Evolutionary conservation across 1,140 invertebrate species (phyloP).

Genomic region (Neomicropteryx cornuta): DNA sequence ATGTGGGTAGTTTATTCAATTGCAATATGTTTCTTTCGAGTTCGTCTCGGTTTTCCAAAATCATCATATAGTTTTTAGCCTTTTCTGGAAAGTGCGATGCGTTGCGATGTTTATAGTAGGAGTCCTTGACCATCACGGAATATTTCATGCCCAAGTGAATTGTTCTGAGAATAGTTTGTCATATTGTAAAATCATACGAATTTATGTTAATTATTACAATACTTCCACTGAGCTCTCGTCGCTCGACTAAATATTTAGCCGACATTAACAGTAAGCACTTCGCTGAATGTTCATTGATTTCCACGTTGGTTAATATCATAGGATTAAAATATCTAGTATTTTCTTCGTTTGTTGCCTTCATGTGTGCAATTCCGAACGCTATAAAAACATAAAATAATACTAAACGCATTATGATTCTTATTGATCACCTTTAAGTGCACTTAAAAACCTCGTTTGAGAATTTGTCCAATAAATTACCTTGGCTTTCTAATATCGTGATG

Average conservation of each 20-base stretch:
- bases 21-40: conserved; percentile 28
- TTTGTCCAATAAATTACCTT: no score
- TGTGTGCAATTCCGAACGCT: no score
- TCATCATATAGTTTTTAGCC: conserved; percentile 40
- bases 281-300: no score
- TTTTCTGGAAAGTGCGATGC: conserved; percentile 40
- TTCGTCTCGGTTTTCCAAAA: conserved; percentile 34
- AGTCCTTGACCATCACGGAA: conserved; percentile 39
- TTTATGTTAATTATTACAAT: conserved; percentile 36
- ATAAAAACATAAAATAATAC: no score
- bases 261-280: conserved; percentile 37
- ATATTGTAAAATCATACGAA: conserved; percentile 27
- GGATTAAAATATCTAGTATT: no score
- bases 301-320: no score
- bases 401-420: no score
- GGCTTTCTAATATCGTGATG: no score
- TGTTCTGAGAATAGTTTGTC: conserved; percentile 29
- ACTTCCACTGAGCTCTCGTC: conserved; percentile 33
- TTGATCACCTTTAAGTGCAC: no score
- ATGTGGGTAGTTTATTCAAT: conserved; percentile 33
- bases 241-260: conserved; percentile 38
- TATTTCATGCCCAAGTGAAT: conserved; percentile 33
- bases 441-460: no score
- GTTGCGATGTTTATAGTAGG: conserved; percentile 31
- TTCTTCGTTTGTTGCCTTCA: no score